Evolutionary conservation across 2,888 invertebrate genomes (phyloP), one percentile per base, ranked within the genome.

Genomic region (Furcula furcula): DNA sequence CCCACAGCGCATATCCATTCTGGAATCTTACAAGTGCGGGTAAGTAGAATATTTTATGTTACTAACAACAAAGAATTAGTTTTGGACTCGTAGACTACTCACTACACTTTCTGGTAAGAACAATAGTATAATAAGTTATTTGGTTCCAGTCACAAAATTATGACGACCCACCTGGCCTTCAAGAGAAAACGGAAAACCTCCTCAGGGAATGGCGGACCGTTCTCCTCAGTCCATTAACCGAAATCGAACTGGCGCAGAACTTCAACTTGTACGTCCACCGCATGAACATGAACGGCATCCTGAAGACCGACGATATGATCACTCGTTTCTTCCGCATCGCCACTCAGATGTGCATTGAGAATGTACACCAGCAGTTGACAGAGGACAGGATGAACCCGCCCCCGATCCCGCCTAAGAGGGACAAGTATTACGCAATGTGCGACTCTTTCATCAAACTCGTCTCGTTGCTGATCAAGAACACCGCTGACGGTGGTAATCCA

Each of bases 251-350:
- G 0, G 93, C 94, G 0, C 98, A 98, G 78, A 96, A 98, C 22
- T 98, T 99, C 79, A 94, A 95, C 46, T 87, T 96, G 52, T 98
- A 98, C 80, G 97, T 99, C 2, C 97, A 97, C 66, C 95, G 98
- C 79, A 97, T 99, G 98, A 98, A 98, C 76, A 92, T 96, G 77
- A 63, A 82, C 26, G 86, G 99, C 3, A 97, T 99, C 40, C 89
- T 98, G 32, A 98, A 98, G 79, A 98, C 98, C 0, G 99, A 99
- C 71, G 99, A 99, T 69, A 91, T 98, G 65, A 98, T 99, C 45
- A 97, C 98, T 0, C 90, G 98, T 37, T 99, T 99, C 90, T 98
- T 99, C 91, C 93, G 99, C 25, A 92, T 98, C 42, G 97, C 98
- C 35, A 97, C 98, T 0, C 98, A 98, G 77, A 94, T 98, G 91